Evolutionary conservation across 1,140 invertebrate genomes (phyloP).

Genomic region (Frieseomelitta varia): DNA sequence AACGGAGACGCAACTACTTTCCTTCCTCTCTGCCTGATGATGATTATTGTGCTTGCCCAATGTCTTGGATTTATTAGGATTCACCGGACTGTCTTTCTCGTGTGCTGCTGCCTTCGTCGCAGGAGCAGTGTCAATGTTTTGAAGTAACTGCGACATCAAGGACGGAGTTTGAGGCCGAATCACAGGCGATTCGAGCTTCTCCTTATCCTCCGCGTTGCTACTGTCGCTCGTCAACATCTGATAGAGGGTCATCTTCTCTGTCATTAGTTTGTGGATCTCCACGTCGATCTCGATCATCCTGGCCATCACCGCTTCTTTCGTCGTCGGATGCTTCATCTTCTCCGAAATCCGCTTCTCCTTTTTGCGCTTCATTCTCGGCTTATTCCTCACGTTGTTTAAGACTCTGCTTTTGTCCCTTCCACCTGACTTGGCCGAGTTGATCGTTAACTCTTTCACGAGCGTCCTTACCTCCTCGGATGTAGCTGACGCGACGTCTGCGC

Average conservation of each 20-base stretch:
- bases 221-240: constrained; percentile 66
- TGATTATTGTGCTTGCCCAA: background rate
- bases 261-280: constrained; percentile 77
- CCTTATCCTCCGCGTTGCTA: background rate
- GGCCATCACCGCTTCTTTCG: constrained; percentile 64
- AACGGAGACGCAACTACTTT: background rate
- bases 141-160: constrained; percentile 32
- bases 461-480: background rate
- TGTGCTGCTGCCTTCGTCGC: background rate
- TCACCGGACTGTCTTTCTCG: background rate
- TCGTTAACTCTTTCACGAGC: too few species aligned
- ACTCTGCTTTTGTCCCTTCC: background rate
- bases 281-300: constrained; percentile 80
- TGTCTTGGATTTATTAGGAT: background rate
- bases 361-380: constrained; percentile 6
- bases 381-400: constrained; percentile 31
- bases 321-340: background rate
- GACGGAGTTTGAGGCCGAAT: constrained; percentile 4
- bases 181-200: background rate
- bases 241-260: constrained; percentile 77
- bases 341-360: background rate
- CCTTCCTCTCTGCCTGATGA: background rate
- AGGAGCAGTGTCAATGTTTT: constrained; percentile 26
- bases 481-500: background rate
- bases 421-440: background rate